These are phyloP conservation scores for Parotocinclus haroldoi DNA, from an alignment of 2,797 vertebrate genomes.

Conservation along the genomic window DNA sequence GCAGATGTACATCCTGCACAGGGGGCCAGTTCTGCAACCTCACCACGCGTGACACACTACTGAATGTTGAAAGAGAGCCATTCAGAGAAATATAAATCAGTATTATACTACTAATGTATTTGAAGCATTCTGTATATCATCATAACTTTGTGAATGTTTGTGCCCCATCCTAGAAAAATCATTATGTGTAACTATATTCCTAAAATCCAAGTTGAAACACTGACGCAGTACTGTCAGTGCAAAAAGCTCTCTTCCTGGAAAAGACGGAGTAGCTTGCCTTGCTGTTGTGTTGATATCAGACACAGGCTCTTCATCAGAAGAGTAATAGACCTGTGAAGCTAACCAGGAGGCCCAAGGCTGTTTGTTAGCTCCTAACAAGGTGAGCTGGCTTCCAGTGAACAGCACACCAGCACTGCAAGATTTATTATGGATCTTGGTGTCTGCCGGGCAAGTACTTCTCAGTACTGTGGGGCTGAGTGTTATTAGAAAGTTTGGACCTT, in stretches of 20 bases:
- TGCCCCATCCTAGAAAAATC: too few relatives aligned
- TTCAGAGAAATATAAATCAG: too few relatives aligned
- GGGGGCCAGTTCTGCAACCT: too few relatives aligned
- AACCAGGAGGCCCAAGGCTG: slow-evolving; percentile 54
- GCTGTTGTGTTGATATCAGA: slow-evolving; percentile 51
- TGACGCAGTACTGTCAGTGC: slow-evolving; percentile 16
- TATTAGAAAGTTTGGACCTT: slow-evolving; percentile 46
- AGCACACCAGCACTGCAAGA: slow-evolving; percentile 45
- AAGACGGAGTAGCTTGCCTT: slow-evolving; percentile 46
- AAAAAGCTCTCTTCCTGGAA: slow-evolving; percentile 32
- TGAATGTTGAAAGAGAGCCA: too few relatives aligned
- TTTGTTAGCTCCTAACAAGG: slow-evolving; percentile 60
- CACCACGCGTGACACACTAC: too few relatives aligned
- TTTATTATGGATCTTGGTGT: slow-evolving; percentile 49
- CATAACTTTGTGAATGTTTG: too few relatives aligned
- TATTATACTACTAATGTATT: too few relatives aligned
- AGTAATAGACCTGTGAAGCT: slow-evolving; percentile 54
- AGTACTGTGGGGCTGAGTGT: slow-evolving; percentile 37
- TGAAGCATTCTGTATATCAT: too few relatives aligned
- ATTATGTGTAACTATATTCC: neutral
- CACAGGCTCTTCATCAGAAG: slow-evolving; percentile 55
- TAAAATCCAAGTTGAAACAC: slow-evolving; percentile 4
- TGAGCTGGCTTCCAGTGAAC: slow-evolving; percentile 47
- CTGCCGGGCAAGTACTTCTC: slow-evolving; percentile 41
- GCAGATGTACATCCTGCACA: too few relatives aligned